These are phyloP conservation scores for Anniella stebbinsi DNA, from an alignment of 2,797 vertebrate genomes.

Conservation along the genomic window DNA sequence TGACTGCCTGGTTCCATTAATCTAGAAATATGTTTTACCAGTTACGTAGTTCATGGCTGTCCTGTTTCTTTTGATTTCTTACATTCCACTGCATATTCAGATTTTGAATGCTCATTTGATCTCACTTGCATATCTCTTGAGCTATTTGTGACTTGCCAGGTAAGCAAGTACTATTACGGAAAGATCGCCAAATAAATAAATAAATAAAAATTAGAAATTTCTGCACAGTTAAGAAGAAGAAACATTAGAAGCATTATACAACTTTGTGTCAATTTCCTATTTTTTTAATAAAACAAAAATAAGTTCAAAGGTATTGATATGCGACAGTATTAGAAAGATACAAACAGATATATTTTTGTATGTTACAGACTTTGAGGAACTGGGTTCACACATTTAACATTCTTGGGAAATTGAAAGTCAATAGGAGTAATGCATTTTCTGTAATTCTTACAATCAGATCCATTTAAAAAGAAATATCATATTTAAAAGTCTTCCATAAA, in stretches of 20 bases:
- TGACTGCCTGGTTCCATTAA: neutral
- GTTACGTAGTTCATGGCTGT: neutral
- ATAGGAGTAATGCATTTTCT: neutral
- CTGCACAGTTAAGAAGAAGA: neutral
- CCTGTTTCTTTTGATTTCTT: constrained; percentile 20
- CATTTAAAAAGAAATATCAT: neutral
- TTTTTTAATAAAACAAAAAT: neutral
- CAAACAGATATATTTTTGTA: too few relatives aligned
- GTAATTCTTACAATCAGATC: neutral
- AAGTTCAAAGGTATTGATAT: neutral
- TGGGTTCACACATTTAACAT: neutral
- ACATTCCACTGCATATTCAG: constrained; percentile 22
- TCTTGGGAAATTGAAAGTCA: neutral
- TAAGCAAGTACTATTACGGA: neutral
- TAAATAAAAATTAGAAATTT: too few relatives aligned
- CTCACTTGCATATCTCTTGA: constrained; percentile 12
- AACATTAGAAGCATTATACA: neutral
- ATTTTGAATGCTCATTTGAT: constrained; percentile 8
- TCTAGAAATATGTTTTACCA: neutral
- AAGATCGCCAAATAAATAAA: neutral
- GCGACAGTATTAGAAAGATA: neutral
- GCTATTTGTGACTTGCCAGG: neutral
- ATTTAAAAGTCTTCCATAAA: neutral
- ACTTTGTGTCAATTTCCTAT: neutral
- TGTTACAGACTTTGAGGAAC: neutral